Conservation (phyloP, 2,113 vertebrate genomes). For the Rhadina sibilatrix region DNA sequence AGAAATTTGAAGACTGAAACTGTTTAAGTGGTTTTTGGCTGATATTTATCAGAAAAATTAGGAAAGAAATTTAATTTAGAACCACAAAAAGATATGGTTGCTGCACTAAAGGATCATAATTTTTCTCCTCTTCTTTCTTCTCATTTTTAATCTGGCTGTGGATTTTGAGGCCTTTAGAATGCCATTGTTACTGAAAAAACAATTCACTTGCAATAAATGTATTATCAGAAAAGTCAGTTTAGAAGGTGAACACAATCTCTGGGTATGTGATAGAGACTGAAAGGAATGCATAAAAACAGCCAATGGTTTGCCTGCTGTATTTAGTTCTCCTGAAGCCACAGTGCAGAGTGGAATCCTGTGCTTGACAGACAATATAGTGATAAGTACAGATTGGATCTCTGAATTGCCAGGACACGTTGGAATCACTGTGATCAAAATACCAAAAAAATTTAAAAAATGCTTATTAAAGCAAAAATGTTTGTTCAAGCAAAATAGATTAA, state of each 20-base stretch:
- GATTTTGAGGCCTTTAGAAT: neutral
- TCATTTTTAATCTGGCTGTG: neutral
- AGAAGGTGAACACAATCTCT: neutral
- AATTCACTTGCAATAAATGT: neutral
- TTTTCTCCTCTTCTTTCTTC: neutral
- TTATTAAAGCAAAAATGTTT: neutral
- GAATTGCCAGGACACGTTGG: neutral
- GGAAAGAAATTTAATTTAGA: neutral
- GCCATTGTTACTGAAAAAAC: neutral
- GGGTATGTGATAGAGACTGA: neutral
- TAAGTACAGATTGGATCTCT: neutral
- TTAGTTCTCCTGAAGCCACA: neutral
- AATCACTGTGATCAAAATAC: neutral
- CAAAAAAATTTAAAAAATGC: neutral
- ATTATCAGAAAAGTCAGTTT: neutral
- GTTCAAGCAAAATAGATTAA: neutral
- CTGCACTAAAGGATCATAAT: neutral
- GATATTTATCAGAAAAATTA: constrained; percentile 16
- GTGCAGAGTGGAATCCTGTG: neutral
- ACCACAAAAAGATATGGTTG: neutral
- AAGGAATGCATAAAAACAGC: neutral
- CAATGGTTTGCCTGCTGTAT: accelerated
- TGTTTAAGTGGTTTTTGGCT: neutral
- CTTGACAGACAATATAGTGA: neutral
- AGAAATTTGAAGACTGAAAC: neutral